Conservation (phyloP, 2,797 vertebrate species). For the Poecilia gillii region DNA sequence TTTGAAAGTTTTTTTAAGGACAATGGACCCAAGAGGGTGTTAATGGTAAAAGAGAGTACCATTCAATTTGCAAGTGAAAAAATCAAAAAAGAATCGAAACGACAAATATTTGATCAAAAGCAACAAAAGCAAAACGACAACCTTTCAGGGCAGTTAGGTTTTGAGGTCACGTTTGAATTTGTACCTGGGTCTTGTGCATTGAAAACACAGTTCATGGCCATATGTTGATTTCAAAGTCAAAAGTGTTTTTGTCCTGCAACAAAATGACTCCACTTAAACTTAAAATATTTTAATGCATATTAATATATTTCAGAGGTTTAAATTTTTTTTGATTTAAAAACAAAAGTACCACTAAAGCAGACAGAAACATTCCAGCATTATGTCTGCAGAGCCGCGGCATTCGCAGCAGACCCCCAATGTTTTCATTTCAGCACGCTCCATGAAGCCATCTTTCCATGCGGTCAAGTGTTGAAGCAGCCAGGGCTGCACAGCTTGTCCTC, state of each 20-base stretch:
- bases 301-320: not conserved
- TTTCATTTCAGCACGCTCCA: conserved; percentile 65
- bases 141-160: too few species aligned
- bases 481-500: conserved; percentile 72
- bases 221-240: too few species aligned
- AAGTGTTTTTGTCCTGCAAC: too few species aligned
- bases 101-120: too few species aligned
- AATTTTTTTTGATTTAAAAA: not conserved
- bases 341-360: not conserved
- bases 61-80: not conserved
- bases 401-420: conserved; percentile 58
- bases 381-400: conserved; percentile 37
- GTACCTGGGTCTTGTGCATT: too few species aligned
- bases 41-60: not conserved
- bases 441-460: conserved; percentile 56
- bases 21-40: not conserved
- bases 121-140: too few species aligned
- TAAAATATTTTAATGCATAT: not conserved
- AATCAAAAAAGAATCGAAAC: too few species aligned
- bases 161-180: too few species aligned
- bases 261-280: not conserved
- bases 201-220: too few species aligned
- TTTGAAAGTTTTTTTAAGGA: not conserved
- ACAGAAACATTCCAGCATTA: not conserved
- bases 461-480: conserved; percentile 67